Percentiles rank a stretch among this genome's conserved stretches.
These are phyloP conservation scores for Cantharis nigra DNA, from an alignment of 2,888 invertebrate species.

Conservation along the genomic window DNA sequence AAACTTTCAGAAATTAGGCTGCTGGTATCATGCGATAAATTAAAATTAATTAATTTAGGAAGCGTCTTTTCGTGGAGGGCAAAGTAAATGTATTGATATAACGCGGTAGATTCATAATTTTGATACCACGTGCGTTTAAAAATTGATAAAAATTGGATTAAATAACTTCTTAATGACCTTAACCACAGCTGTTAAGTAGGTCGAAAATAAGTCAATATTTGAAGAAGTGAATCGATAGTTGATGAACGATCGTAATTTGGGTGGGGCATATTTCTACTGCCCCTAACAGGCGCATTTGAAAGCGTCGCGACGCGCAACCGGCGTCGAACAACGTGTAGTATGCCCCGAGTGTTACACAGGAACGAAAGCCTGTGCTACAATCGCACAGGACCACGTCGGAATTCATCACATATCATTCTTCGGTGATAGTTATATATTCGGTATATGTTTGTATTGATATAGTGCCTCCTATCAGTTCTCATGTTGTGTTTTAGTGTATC, in stretches of 20 bases:
- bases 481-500: constrained; percentile 37
- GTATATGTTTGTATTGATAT: constrained; percentile 42
- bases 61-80: neutral
- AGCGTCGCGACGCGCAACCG: constrained; percentile 41
- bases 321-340: constrained; percentile 48
- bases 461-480: constrained; percentile 43
- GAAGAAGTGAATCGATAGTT: constrained; percentile 37
- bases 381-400: constrained; percentile 41
- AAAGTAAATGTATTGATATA: neutral
- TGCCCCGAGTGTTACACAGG: constrained; percentile 47
- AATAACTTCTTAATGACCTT: neutral
- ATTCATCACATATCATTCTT: constrained; percentile 44
- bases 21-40: neutral
- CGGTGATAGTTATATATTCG: constrained; percentile 38
- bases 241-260: constrained; percentile 28
- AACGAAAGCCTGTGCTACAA: constrained; percentile 44
- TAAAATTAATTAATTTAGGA: neutral
- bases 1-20: neutral
- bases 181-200: constrained; percentile 8
- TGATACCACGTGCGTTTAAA: neutral
- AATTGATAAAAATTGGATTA: neutral
- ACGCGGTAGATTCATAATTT: neutral
- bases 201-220: constrained; percentile 35
- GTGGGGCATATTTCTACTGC: constrained; percentile 36
- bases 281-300: constrained; percentile 37